Base-by-base conservation (phyloP, 2,888 invertebrate genomes). In the Strigamia crassipes region DNA sequence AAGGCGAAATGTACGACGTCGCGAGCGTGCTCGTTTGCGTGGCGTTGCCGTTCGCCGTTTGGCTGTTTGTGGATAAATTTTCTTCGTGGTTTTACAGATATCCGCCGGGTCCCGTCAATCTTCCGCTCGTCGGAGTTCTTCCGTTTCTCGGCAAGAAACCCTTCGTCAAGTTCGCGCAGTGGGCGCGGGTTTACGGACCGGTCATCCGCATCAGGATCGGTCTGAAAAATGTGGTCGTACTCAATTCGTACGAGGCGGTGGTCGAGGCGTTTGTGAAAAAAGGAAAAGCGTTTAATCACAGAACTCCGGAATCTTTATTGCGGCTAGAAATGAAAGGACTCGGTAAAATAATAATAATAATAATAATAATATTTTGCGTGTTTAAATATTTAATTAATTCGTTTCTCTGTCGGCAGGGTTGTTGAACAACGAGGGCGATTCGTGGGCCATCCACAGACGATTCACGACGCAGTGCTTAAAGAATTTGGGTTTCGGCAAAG, bases 371-470 rank as follows among this genome's bases (percentile, higher is more conserved):
- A n/a, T n/a, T n/a, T n/a, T n/a, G n/a, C n/a, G n/a, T n/a, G n/a
- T n/a, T n/a, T n/a, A n/a, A n/a, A n/a, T n/a, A n/a, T n/a, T n/a
- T n/a, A n/a, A n/a, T n/a, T n/a, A n/a, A n/a, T n/a, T 27, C 27
- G 27, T 18, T 18, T 18, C 23, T 77, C 6, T 77, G 27, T 38
- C n/a, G n/a, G n/a, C 34, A 80, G 51, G 80, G 4, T 23, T 80
- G 12, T 80, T 80, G n/a, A 51, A 80, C 13, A 80, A 51, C 56
- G 51, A 80, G 21, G 79, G 79, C 15, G 79, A 78, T n/a, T 38
- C 42, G 0, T 78, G 79, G 79, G 18, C 79, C 12, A n/a, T 42
- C 18, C 41, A 78, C 9, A 18, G 79, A 21, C 31, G 41, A 42
- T 78, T 78, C 38, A 78, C 79, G 1, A 78, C 41, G 18, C 38